Evolutionary conservation across 1,140 invertebrate species (phyloP), one percentile per base, ranked within the genome.

Genomic region (Diprion similis): DNA sequence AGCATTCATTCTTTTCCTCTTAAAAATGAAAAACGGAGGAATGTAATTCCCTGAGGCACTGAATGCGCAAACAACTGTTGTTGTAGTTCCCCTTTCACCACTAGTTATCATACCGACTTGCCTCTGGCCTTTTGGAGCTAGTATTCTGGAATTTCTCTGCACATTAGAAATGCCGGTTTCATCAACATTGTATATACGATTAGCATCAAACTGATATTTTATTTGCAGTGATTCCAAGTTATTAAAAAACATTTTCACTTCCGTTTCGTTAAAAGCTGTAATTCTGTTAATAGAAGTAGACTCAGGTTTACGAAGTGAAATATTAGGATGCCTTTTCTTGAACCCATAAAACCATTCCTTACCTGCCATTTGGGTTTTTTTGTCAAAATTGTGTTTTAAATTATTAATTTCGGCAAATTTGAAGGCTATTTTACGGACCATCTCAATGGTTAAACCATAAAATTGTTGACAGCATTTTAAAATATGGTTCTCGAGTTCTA

Each of bases 21-120:
- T 79, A 74, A 80, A 87, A 66, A 86, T 87, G 81, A 89, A 83
- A 81, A 86, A 81, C 0, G 86, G 86, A 69, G 86, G 82, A 65
- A 87, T 78, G 75, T 71, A 86, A 7, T 73, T 73, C 0, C 82
- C 83, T 66, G 76, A 74, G 76, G 75, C 75, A 76, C 78, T 86
- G 59, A 80, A 71, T 6, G 69, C 69, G 72, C 79, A 78, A 8
- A 80, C 75, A 8, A 75, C 71, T 10, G 78, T 78, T 17, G 77
- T 66, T 48, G 73, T 78, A 78, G 83, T 85, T 68, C 81, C 81
- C 76, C 81, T 80, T 71, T 81, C 78, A 70, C 81, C 81, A 80
- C 78, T 82, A 24, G 82, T 83, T 1, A 80, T 59, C 15, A 46
- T 9, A 46, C 64, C 71, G 18, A 73, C 46, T 70, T 71, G 68